A percentile compares a stretch with the other conserved stretches of the same genome.
These are phyloP conservation scores for Mongoloraphidia duomilia DNA, from an alignment of 2,888 invertebrate genomes.

Conservation along the genomic window DNA sequence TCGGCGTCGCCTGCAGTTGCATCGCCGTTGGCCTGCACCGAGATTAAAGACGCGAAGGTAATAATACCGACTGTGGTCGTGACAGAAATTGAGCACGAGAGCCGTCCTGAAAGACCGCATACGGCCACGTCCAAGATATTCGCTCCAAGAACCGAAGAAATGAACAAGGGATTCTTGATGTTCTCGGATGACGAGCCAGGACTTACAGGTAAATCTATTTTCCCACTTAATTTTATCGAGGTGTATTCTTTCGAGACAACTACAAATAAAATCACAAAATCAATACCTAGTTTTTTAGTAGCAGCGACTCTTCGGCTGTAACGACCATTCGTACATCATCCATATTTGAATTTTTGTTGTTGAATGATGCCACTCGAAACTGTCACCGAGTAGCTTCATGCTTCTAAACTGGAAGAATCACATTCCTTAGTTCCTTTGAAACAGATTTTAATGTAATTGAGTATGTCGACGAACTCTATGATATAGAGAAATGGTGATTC, in stretches of 20 bases:
- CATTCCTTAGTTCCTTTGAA: too few species aligned
- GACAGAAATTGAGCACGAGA: constrained; percentile 11
- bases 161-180: constrained; percentile 85
- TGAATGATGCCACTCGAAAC: too few species aligned
- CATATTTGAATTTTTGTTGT: too few species aligned
- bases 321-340: too few species aligned
- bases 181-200: constrained; percentile 74
- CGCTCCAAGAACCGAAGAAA: constrained; percentile 74
- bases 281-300: neutral
- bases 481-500: too few species aligned
- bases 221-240: neutral
- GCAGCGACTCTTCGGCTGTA: neutral
- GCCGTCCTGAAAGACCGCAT: constrained; percentile 32
- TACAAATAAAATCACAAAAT: neutral
- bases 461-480: too few species aligned
- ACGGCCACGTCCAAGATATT: constrained; percentile 63
- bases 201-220: constrained; percentile 61
- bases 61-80: constrained; percentile 11
- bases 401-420: too few species aligned
- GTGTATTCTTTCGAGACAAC: neutral
- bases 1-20: constrained; percentile 22
- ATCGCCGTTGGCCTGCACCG: constrained; percentile 14
- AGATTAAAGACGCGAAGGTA: constrained; percentile 12
- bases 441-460: too few species aligned
- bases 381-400: too few species aligned